Evolutionary conservation across 2,888 invertebrate species (phyloP).

Genomic region (Athripsodes cinereus): DNA sequence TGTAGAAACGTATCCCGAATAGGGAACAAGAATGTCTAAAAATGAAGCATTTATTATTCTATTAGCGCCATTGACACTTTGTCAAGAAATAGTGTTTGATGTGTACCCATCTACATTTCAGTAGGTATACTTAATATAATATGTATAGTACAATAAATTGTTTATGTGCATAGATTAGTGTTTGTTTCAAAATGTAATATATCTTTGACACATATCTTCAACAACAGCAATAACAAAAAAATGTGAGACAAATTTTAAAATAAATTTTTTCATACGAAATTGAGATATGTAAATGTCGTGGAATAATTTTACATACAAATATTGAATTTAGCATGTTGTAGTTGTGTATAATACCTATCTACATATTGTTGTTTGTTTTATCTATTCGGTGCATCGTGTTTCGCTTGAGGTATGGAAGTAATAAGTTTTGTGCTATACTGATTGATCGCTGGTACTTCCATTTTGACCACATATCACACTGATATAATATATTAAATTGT

Average conservation of each 20-base stretch:
- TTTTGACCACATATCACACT: not conserved
- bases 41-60: no score
- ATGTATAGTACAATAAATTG: no score
- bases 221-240: no score
- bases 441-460: not conserved
- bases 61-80: no score
- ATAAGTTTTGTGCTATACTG: not conserved
- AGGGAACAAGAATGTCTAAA: no score
- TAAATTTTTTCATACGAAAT: no score
- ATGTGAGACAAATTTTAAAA: not conserved
- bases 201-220: not conserved
- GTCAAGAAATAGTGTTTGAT: no score
- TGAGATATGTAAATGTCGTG: not conserved
- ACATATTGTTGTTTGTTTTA: not conserved
- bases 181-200: not conserved
- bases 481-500: not conserved
- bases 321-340: no score
- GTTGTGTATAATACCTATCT: not conserved
- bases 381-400: not conserved
- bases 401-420: slow-evolving; percentile 1
- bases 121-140: no score
- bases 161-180: no score
- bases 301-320: not conserved
- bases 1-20: no score
- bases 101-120: no score